These are phyloP conservation scores for Phoebastria nigripes DNA, from an alignment of 2,797 vertebrate genomes.

Conservation along the genomic window DNA sequence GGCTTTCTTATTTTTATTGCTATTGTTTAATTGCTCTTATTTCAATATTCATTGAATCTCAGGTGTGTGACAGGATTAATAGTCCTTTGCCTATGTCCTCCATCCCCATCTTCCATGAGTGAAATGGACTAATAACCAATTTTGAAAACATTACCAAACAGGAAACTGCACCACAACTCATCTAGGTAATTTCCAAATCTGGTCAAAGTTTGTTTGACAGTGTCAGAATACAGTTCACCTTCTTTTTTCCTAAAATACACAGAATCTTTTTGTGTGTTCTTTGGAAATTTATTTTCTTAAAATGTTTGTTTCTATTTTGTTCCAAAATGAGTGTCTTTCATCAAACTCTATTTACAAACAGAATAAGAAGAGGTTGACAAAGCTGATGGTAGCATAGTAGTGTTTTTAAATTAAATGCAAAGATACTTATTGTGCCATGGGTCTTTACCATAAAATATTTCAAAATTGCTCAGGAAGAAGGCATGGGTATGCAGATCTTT, in stretches of 20 bases:
- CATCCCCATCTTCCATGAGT: neutral
- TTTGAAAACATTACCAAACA: neutral
- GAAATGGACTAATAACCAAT: neutral
- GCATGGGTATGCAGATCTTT: neutral
- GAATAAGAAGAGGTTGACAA: neutral
- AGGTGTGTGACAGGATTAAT: neutral
- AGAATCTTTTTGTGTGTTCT: neutral
- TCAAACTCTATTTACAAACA: neutral
- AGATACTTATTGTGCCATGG: accelerated
- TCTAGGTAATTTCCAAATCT: neutral
- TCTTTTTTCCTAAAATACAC: neutral
- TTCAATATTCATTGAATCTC: neutral
- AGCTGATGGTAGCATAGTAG: neutral
- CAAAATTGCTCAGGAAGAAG: neutral
- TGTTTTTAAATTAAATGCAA: neutral
- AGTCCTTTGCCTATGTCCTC: neutral
- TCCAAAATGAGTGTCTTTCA: neutral
- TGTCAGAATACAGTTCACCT: neutral
- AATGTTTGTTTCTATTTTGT: neutral
- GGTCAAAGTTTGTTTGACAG: neutral
- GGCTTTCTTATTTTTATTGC: neutral
- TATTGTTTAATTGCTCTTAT: neutral
- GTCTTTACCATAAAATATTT: neutral
- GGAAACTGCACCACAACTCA: neutral
- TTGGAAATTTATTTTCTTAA: neutral